These are phyloP conservation scores for Cephus pulcher DNA, from an alignment of 2,888 invertebrate genomes.

Conservation along the genomic window DNA sequence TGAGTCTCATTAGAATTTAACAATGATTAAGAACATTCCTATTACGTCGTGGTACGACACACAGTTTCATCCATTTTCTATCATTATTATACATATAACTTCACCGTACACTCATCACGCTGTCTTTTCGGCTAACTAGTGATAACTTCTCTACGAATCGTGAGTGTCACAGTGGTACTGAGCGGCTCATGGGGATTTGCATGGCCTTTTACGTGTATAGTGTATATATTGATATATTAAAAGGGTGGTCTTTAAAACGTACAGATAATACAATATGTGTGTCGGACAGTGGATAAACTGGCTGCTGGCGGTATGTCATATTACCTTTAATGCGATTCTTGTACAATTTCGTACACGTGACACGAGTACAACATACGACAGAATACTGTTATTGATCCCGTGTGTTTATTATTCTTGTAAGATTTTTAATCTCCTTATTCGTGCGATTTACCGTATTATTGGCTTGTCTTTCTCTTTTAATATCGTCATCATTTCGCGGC, in stretches of 20 bases:
- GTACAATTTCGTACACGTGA: not conserved
- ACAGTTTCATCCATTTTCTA: not conserved
- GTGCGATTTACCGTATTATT: not conserved
- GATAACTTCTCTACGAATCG: not conserved
- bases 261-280: not conserved
- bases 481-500: not conserved
- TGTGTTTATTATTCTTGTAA: not conserved
- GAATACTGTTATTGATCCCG: not conserved
- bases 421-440: not conserved
- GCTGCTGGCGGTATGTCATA: not conserved
- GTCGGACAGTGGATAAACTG: not conserved
- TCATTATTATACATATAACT: not conserved
- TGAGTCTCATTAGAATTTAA: constrained; percentile 36
- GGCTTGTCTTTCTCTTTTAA: not conserved
- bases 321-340: not conserved
- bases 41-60: not conserved
- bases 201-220: not conserved
- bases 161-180: not conserved
- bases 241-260: not conserved
- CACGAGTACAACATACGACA: not conserved
- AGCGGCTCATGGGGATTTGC: not conserved
- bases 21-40: constrained; percentile 23
- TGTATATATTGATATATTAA: not conserved
- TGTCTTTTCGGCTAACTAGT: not conserved
- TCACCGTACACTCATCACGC: not conserved